A percentile compares a stretch with the other conserved stretches of the same genome.
Conservation (phyloP, 2,888 invertebrate species). For the Aphidoletes aphidimyza region DNA sequence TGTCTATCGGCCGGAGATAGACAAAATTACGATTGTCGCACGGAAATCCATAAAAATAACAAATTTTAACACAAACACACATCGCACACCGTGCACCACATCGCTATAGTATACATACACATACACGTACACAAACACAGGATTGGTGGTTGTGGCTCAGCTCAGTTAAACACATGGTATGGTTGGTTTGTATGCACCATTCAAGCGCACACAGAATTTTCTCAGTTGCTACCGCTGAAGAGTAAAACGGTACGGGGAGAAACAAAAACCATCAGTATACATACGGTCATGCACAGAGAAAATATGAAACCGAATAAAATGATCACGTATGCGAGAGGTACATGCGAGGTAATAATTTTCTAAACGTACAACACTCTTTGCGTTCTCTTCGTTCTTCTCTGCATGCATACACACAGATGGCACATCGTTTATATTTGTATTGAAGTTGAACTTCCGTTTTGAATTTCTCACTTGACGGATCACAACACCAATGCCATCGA, state of each 20-base stretch:
- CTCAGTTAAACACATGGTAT: no score
- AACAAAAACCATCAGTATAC: no score
- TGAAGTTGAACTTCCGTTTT: slow-evolving; percentile 60
- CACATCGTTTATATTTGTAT: not conserved
- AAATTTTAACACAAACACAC: slow-evolving; percentile 11
- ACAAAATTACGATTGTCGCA: slow-evolving; percentile 43
- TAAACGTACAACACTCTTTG: not conserved
- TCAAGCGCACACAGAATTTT: not conserved
- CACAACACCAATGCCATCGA: slow-evolving; percentile 56
- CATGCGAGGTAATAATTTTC: slow-evolving; percentile 9
- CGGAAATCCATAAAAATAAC: slow-evolving; percentile 43
- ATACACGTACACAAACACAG: no score
- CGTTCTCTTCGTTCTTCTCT: no score
- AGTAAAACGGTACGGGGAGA: not conserved
- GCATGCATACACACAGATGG: no score
- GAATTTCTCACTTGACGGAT: slow-evolving; percentile 61
- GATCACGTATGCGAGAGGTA: slow-evolving; percentile 20
- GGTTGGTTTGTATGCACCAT: not conserved
- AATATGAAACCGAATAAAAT: slow-evolving; percentile 20
- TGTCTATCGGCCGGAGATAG: slow-evolving; percentile 4
- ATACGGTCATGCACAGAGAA: no score
- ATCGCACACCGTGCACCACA: no score
- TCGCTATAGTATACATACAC: no score
- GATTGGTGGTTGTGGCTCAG: no score
- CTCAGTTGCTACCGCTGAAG: not conserved